These are phyloP conservation scores for Triplophysa yarkandensis DNA, from an alignment of 2,797 vertebrate genomes.

Conservation along the genomic window DNA sequence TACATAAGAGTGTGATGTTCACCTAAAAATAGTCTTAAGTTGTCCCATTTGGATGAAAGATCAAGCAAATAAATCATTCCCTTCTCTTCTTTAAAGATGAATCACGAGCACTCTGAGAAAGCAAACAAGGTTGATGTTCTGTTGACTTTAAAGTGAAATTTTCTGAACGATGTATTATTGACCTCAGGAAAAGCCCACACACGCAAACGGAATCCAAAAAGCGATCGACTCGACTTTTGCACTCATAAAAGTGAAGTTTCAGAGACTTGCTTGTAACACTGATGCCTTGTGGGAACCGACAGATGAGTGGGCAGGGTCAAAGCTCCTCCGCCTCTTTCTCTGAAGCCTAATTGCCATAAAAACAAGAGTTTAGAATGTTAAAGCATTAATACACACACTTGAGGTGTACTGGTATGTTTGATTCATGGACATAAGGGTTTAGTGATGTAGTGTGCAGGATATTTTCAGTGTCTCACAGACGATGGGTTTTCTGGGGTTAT, in stretches of 20 bases:
- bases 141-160: not conserved
- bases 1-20: too few species aligned
- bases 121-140: not conserved
- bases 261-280: constrained; percentile 15
- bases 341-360: not conserved
- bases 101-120: not conserved
- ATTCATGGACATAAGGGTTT: not conserved
- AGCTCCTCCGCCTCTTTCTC: not conserved
- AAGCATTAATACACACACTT: not conserved
- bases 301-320: constrained; percentile 23
- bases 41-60: not conserved
- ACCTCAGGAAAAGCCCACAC: not conserved
- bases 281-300: constrained; percentile 13
- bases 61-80: not conserved
- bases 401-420: not conserved
- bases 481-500: too few species aligned
- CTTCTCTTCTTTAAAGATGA: not conserved
- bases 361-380: constrained; percentile 1
- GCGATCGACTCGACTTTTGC: not conserved
- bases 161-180: not conserved
- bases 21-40: not conserved
- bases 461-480: not conserved
- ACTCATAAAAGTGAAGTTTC: constrained; percentile 5
- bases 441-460: not conserved
- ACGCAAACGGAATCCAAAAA: not conserved